A percentile compares a stretch with the other conserved stretches of the same genome.
phyloP scores from a whole-genome alignment of 2,797 vertebrate genomes.

The Syncerus caffer region DNA sequence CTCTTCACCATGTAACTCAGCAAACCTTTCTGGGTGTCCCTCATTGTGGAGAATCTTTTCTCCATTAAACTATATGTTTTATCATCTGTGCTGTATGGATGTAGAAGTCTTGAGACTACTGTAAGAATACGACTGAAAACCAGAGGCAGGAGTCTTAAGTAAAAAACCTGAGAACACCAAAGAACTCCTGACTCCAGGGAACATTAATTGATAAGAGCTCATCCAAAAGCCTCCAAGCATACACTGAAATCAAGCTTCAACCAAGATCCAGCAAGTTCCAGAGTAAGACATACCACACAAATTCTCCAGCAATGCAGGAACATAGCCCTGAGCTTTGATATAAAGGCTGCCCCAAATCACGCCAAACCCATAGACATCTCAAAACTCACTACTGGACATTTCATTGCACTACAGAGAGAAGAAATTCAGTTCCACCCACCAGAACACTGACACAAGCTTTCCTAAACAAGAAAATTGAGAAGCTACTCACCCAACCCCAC shows the following conservation, averaged over 20 bases:
- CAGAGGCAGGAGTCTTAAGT: not conserved
- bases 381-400: not conserved
- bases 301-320: not conserved
- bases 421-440: too few species aligned
- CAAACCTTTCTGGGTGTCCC: not conserved
- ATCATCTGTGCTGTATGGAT: not conserved
- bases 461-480: too few species aligned
- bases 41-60: not conserved
- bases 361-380: not conserved
- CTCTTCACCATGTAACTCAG: not conserved
- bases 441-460: too few species aligned
- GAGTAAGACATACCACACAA: not conserved
- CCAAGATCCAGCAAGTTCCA: not conserved
- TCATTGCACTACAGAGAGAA: not conserved
- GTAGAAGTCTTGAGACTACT: not conserved
- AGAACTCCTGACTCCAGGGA: not conserved
- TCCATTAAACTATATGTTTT: not conserved
- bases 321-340: not conserved
- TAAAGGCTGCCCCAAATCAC: not conserved
- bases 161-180: not conserved
- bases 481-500: not conserved
- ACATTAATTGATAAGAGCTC: not conserved
- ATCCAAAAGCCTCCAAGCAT: not conserved
- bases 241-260: not conserved
- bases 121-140: not conserved